Conservation (phyloP, 1,140 invertebrate genomes). For the silkworm (Bombyx mori) region ASM3026992v2 NC_085125.1:5583501-5584000, state of each 20-base stretch:
- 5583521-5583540: constrained; percentile 59
- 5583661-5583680: constrained; percentile 71
- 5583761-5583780: constrained; percentile 70
- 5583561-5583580: constrained; percentile 65
- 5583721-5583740: constrained; percentile 51
- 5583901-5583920: constrained; percentile 32
- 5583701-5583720: constrained; percentile 63
- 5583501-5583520: constrained; percentile 68
- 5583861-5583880: constrained; percentile 63
- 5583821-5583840: constrained; percentile 70
- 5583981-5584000: constrained; percentile 36
- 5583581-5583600: constrained; percentile 44
- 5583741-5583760: constrained; percentile 61
- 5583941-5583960: constrained; percentile 40
- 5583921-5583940: constrained; percentile 31
- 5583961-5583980: constrained; percentile 43
- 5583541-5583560: constrained; percentile 63
- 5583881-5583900: constrained; percentile 57
- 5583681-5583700: constrained; percentile 57
- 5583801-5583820: constrained; percentile 59
- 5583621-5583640: constrained; percentile 72
- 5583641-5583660: constrained; percentile 72
- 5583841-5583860: constrained; percentile 71
- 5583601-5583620: constrained; percentile 71
- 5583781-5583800: constrained; percentile 71